These are phyloP conservation scores for Lycaena phlaeas DNA, from an alignment of 2,888 invertebrate species.

Conservation along the genomic window DNA sequence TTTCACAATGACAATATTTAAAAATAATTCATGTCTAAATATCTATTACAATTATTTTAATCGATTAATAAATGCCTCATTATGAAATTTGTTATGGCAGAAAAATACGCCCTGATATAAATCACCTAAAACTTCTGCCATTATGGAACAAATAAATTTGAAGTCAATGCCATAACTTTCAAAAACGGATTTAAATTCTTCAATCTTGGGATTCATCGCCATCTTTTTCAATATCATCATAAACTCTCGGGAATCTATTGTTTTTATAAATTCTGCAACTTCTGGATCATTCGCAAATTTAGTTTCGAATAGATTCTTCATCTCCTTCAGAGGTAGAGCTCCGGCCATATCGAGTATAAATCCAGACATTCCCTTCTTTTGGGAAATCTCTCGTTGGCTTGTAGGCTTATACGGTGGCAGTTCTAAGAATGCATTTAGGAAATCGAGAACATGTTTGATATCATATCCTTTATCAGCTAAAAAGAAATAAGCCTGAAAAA, in stretches of 20 bases:
- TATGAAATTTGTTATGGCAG: constrained; percentile 7
- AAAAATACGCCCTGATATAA: constrained; percentile 29
- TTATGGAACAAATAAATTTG: constrained; percentile 25
- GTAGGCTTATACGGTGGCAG: constrained; percentile 25
- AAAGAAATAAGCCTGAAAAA: constrained; percentile 27
- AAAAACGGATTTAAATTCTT: constrained; percentile 27
- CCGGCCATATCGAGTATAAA: constrained; percentile 28
- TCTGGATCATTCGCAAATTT: constrained; percentile 30
- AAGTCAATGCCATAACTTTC: constrained; percentile 31
- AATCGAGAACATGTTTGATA: constrained; percentile 24
- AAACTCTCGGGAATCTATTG: constrained; percentile 31
- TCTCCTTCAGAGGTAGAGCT: constrained; percentile 28
- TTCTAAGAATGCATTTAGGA: constrained; percentile 25
- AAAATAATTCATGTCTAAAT: too few relatives aligned
- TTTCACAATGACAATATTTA: too few relatives aligned
- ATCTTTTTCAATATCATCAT: constrained; percentile 30
- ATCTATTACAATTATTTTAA: not conserved
- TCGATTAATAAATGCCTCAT: not conserved
- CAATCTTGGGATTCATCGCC: constrained; percentile 28
- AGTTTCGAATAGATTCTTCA: constrained; percentile 30
- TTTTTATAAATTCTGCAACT: constrained; percentile 27
- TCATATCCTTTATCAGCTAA: constrained; percentile 32
- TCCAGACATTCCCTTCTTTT: constrained; percentile 24
- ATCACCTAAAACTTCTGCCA: constrained; percentile 29
- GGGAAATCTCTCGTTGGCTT: constrained; percentile 1